Percentiles rank a stretch among this genome's conserved stretches.
Evolutionary conservation across 2,797 vertebrate genomes (phyloP).

Genomic region (Rhinichthys osculus): DNA sequence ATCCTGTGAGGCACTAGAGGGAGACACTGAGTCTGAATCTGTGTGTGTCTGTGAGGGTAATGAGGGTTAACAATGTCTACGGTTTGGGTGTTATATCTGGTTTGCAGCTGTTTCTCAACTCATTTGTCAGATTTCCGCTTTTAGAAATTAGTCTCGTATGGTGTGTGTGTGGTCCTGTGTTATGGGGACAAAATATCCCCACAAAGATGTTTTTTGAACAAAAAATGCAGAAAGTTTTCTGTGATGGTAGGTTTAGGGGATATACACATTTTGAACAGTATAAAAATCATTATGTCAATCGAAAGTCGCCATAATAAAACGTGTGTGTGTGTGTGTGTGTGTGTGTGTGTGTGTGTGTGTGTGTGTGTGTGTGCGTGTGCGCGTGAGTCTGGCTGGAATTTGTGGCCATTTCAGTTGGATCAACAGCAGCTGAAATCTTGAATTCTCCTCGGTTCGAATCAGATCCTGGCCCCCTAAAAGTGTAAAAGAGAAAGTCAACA

Average conservation of each 20-base stretch:
- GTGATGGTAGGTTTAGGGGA: too few relatives aligned
- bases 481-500: slow-evolving; percentile 79
- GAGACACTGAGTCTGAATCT: slow-evolving; percentile 16
- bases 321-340: neutral
- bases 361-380: neutral
- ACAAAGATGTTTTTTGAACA: too few relatives aligned
- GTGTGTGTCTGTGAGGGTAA: neutral
- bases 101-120: slow-evolving; percentile 15
- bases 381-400: too few relatives aligned
- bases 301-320: too few relatives aligned
- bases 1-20: slow-evolving; percentile 41
- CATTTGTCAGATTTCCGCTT: slow-evolving; percentile 20
- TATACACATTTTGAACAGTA: too few relatives aligned
- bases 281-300: too few relatives aligned
- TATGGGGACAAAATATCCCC: too few relatives aligned
- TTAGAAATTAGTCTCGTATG: slow-evolving; percentile 11
- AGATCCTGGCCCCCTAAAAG: slow-evolving; percentile 74
- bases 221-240: too few relatives aligned
- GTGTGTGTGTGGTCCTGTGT: neutral
- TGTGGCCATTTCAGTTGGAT: slow-evolving; percentile 74
- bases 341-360: neutral
- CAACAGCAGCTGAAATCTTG: slow-evolving; percentile 77
- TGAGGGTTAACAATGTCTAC: neutral
- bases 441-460: slow-evolving; percentile 79
- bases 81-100: slow-evolving; percentile 30